Evolutionary conservation across 2,888 invertebrate genomes (phyloP).

Genomic region (Trilocha varians): DNA sequence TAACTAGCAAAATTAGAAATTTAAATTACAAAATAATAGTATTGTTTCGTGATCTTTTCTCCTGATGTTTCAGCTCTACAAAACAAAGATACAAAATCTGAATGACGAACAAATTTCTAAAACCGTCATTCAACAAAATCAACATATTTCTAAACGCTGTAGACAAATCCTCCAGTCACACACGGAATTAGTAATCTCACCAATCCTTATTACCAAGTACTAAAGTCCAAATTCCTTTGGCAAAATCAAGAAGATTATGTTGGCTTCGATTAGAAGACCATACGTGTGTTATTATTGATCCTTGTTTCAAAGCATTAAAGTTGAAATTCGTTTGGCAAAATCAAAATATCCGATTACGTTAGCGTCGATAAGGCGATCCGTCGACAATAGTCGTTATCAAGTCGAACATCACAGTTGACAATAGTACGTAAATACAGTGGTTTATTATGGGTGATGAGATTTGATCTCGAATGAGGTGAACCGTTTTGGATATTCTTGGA

Average conservation of each 20-base stretch:
- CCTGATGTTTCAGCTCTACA: too few species aligned
- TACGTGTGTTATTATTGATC: slow-evolving; percentile 15
- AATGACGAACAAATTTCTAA: slow-evolving; percentile 47
- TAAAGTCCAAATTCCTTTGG: slow-evolving; percentile 20
- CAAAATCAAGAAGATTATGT: too few species aligned
- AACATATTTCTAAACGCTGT: slow-evolving; percentile 59
- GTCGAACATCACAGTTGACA: slow-evolving; percentile 40
- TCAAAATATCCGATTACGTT: slow-evolving; percentile 68
- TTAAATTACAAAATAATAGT: too few species aligned
- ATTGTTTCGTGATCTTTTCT: too few species aligned
- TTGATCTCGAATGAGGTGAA: slow-evolving; percentile 25
- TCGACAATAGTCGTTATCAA: slow-evolving; percentile 54
- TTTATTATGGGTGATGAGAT: slow-evolving; percentile 41
- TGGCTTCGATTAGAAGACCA: too few species aligned
- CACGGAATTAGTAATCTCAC: slow-evolving; percentile 25
- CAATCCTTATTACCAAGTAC: slow-evolving; percentile 6
- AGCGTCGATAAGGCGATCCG: slow-evolving; percentile 56
- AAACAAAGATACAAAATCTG: slow-evolving; percentile 27
- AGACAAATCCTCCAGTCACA: slow-evolving; percentile 66
- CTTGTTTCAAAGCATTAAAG: slow-evolving; percentile 16
- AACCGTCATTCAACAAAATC: slow-evolving; percentile 61
- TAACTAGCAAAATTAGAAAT: too few species aligned
- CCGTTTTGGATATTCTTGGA: slow-evolving; percentile 31
- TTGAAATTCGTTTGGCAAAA: slow-evolving; percentile 14
- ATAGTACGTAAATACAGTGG: slow-evolving; percentile 51